Percentiles rank a stretch among this genome's conserved stretches.
Evolutionary conservation across 2,113 vertebrate species (phyloP).

Genomic region (Sinocyclocheilus anshuiensis): DNA sequence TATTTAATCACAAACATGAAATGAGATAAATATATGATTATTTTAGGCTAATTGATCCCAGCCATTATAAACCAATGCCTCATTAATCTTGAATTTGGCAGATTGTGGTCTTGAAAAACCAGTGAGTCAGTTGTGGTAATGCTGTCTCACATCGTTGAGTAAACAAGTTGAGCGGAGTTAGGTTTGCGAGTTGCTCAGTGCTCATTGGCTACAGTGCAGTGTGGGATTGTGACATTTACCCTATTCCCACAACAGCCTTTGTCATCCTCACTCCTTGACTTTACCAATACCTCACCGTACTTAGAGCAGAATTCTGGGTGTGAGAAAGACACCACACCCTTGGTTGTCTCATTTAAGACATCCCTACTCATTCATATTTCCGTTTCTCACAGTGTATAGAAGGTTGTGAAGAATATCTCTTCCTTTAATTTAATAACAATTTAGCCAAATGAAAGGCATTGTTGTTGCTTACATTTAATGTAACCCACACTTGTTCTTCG

Average conservation of each 20-base stretch:
- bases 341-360: conserved; percentile 30
- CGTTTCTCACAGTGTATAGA: not conserved
- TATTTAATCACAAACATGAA: conserved; percentile 6
- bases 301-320: conserved; percentile 42
- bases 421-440: not conserved
- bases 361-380: conserved; percentile 15
- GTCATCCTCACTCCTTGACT: conserved; percentile 67
- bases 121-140: conserved; percentile 49
- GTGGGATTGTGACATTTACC: conserved; percentile 75
- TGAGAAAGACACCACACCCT: conserved; percentile 52
- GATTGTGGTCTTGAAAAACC: conserved; percentile 57
- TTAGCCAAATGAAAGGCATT: not conserved
- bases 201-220: conserved; percentile 63
- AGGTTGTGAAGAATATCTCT: not conserved
- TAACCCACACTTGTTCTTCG: conserved; percentile 62
- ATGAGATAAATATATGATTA: not conserved
- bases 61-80: conserved; percentile 35
- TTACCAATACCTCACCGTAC: conserved; percentile 59
- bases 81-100: conserved; percentile 41
- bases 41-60: conserved; percentile 44
- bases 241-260: conserved; percentile 72
- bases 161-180: conserved; percentile 62
- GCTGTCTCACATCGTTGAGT: conserved; percentile 51
- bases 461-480: conserved; percentile 5
- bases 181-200: conserved; percentile 55